Evolutionary conservation across 2,797 vertebrate genomes (phyloP).

Genomic region (Gymnopithys bicolor): DNA sequence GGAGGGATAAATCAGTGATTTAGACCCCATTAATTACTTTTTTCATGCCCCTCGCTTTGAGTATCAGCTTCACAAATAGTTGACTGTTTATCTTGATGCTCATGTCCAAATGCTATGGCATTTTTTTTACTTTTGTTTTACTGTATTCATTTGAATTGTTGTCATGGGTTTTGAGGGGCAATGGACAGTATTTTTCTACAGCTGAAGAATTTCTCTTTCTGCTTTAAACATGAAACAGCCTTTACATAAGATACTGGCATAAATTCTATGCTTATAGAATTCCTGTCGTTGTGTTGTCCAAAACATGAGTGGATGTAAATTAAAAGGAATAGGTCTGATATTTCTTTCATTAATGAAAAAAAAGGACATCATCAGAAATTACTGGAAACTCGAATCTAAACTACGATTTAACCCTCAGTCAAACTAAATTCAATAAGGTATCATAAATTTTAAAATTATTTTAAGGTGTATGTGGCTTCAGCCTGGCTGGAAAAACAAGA

Average conservation of each 20-base stretch:
- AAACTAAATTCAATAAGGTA: neutral
- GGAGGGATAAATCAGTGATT: neutral
- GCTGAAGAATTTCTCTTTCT: neutral
- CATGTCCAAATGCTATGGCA: neutral
- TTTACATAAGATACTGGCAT: neutral
- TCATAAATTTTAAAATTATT: neutral
- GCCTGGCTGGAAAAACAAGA: neutral
- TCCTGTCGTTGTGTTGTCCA: neutral
- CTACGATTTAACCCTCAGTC: neutral
- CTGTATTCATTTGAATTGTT: neutral
- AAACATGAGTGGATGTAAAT: neutral
- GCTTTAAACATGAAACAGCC: neutral
- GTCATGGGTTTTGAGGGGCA: neutral
- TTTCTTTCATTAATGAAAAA: neutral
- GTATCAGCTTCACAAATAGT: neutral
- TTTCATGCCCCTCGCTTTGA: neutral
- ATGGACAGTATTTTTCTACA: neutral
- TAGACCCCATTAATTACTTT: neutral
- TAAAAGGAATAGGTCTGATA: neutral
- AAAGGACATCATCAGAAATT: neutral
- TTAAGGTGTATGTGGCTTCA: neutral
- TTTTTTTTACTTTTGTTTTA: neutral
- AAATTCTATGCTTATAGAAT: neutral
- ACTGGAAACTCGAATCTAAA: neutral
- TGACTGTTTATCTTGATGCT: neutral